phyloP scores from a whole-genome alignment of 2,888 invertebrate genomes.

The Blastobasis lacticolella region DNA sequence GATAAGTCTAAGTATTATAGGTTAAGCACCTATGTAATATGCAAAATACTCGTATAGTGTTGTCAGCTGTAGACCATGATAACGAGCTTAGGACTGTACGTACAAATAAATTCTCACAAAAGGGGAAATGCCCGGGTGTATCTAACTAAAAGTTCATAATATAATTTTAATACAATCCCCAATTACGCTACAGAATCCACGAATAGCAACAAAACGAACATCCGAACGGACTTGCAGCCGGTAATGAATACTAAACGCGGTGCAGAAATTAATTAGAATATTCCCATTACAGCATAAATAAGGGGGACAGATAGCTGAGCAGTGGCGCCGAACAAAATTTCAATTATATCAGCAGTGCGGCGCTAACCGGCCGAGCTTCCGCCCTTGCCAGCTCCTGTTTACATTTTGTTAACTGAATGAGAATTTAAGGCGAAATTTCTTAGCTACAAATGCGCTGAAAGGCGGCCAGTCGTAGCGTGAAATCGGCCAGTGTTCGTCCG shows the following conservation, averaged over 20 bases:
- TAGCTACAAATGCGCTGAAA: conserved; percentile 55
- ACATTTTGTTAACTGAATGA: conserved; percentile 64
- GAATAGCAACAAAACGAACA: too few species aligned
- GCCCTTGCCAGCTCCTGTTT: conserved; percentile 33
- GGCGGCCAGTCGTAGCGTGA: conserved; percentile 39
- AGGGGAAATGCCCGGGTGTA: too few species aligned
- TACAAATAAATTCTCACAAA: too few species aligned
- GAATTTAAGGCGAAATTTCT: conserved; percentile 63
- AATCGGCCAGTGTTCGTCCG: conserved; percentile 28
- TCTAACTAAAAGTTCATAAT: too few species aligned
- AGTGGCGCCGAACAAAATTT: conserved; percentile 52
- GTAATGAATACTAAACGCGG: conserved; percentile 12
- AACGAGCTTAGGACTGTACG: too few species aligned
- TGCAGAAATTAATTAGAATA: conserved; percentile 43
- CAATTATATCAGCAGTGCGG: conserved; percentile 51
- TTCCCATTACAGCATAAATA: conserved; percentile 38
- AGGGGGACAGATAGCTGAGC: conserved; percentile 37
- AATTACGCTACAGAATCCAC: too few species aligned
- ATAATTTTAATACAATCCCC: too few species aligned
- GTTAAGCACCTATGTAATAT: too few species aligned
- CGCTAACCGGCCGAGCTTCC: conserved; percentile 33
- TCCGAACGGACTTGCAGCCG: too few species aligned
- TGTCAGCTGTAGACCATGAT: too few species aligned
- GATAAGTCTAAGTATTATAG: too few species aligned
- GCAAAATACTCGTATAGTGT: too few species aligned